phyloP scores from a whole-genome alignment of 2,888 invertebrate species.

The Sceliomorpha sp. region DNA sequence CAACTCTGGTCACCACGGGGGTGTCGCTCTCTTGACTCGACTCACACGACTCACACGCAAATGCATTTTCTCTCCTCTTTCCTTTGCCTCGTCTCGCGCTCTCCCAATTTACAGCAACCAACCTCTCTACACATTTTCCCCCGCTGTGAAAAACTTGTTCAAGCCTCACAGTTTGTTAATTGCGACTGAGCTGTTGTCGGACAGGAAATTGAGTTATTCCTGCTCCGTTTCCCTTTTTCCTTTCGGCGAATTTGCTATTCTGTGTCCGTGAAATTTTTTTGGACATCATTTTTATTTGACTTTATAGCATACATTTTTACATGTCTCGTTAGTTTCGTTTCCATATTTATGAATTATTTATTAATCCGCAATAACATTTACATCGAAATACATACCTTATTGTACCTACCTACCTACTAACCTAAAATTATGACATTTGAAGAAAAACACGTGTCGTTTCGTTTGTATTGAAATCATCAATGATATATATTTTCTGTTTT shows the following conservation, averaged over 20 bases:
- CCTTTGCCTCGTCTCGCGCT: constrained; percentile 35
- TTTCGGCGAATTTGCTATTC: constrained; percentile 40
- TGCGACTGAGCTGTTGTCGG: constrained; percentile 70
- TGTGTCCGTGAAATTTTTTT: constrained; percentile 29
- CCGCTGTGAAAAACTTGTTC: constrained; percentile 57
- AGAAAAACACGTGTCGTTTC: no score
- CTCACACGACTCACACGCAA: constrained; percentile 48
- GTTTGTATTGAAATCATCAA: no score
- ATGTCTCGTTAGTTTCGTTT: no score
- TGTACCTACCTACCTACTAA: no score
- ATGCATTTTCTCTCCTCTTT: constrained; percentile 38
- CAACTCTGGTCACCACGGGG: constrained; percentile 38
- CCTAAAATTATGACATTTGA: no score
- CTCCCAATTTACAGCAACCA: constrained; percentile 53
- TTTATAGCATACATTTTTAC: no score
- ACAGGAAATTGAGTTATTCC: constrained; percentile 68
- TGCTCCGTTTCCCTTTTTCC: constrained; percentile 53
- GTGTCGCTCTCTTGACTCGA: constrained; percentile 59
- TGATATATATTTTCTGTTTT: no score
- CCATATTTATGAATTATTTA: no score
- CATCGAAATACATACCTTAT: no score
- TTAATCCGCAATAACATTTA: no score
- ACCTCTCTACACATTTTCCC: constrained; percentile 54
- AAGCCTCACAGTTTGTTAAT: constrained; percentile 68
- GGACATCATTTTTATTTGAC: no score